Conservation (phyloP, 2,888 invertebrate species). For the Phragmatobia fuliginosa region DNA sequence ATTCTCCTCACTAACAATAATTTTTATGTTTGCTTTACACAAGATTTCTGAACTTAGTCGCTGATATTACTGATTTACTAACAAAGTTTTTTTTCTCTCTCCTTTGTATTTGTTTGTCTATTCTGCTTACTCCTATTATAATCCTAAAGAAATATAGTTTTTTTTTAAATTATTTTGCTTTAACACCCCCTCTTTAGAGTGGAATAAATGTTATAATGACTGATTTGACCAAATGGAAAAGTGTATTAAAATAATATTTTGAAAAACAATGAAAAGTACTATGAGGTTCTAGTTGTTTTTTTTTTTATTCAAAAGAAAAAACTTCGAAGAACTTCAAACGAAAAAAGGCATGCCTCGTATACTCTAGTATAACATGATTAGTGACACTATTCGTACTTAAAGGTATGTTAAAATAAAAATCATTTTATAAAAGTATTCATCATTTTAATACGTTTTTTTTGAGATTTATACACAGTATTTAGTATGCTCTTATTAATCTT, state of each 20-base stretch:
- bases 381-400: too few species aligned
- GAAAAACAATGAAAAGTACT: too few species aligned
- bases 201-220: too few species aligned
- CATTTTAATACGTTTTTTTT: background rate
- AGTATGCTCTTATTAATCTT: background rate
- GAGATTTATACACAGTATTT: background rate
- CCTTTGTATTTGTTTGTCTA: slow-evolving; percentile 64
- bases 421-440: background rate
- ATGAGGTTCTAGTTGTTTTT: too few species aligned
- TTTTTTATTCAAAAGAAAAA: too few species aligned
- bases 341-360: too few species aligned
- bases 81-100: slow-evolving; percentile 61
- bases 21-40: slow-evolving; percentile 13
- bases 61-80: slow-evolving; percentile 62
- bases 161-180: background rate
- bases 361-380: too few species aligned
- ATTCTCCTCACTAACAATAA: background rate
- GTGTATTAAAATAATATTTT: too few species aligned
- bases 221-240: too few species aligned
- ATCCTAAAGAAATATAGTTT: background rate
- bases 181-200: too few species aligned
- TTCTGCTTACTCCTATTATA: slow-evolving; percentile 18
- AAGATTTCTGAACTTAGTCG: slow-evolving; percentile 22
- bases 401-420: background rate
- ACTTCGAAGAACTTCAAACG: too few species aligned